Conservation (phyloP, 1,140 invertebrate genomes). For the Parapsyche elsis region DNA sequence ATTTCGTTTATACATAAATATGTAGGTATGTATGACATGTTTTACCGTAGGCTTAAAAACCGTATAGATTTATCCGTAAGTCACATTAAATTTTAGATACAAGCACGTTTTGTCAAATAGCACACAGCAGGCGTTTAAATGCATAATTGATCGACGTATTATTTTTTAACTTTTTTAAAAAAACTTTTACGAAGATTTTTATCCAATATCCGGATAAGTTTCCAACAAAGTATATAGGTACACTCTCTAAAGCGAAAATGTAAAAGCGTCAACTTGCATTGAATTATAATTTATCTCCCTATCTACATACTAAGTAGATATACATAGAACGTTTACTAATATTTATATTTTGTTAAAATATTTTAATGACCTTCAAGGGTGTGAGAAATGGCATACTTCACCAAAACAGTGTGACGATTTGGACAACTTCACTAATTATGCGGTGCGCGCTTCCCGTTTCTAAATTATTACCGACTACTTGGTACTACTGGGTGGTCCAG, state of each 20-base stretch:
- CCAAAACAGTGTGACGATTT: slow-evolving; percentile 39
- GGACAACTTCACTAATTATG: slow-evolving; percentile 39
- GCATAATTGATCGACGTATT: not conserved
- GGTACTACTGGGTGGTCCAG: slow-evolving; percentile 23
- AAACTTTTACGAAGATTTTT: not conserved
- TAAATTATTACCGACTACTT: slow-evolving; percentile 12
- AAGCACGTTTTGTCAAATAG: not conserved
- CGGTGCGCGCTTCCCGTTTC: slow-evolving; percentile 6
- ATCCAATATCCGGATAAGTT: not conserved
- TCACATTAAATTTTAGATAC: not conserved
- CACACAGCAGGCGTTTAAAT: not conserved
- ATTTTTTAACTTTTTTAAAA: not conserved
- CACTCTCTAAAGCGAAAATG: not conserved
- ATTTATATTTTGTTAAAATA: not conserved
- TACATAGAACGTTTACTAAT: too few species aligned
- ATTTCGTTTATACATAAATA: too few species aligned
- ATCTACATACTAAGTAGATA: too few species aligned
- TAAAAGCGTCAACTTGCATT: not conserved
- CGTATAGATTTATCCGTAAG: too few species aligned
- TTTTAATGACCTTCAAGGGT: slow-evolving; percentile 17
- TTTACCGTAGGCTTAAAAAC: too few species aligned
- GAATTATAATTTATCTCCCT: too few species aligned
- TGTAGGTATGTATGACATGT: too few species aligned
- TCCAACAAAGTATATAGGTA: too few species aligned
- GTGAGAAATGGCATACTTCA: slow-evolving; percentile 32